Base-by-base conservation (phyloP, 2,797 vertebrate genomes). In the Anabacerthia variegaticeps region DNA sequence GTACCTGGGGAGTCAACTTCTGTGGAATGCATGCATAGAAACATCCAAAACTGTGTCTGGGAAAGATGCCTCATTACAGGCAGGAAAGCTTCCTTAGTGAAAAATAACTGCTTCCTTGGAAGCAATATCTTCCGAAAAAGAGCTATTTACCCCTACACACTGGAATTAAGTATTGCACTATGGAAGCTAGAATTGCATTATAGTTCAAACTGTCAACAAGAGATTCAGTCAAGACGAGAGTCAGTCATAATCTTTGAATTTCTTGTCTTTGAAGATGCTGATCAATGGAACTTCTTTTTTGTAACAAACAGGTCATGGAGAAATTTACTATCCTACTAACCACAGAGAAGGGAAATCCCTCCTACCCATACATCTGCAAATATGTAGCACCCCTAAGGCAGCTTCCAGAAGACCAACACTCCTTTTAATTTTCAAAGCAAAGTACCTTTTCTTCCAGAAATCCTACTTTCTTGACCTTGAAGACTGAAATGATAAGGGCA, bases 301-400 rank as follows among this genome's bases (percentile, higher is more conserved):
- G 46, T 67, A 63, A 71, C 49, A 83, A 80, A 85, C 10, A 55
- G 22, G 48, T 74, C 61, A 81, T 37, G 78, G 59, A 52, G 52
- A 74, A 93, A 30, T 83, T 81, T 85, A 67, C 28, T 88, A 62
- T 71, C 43, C 20, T 88, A 20, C 39, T 67, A 76, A 78, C 62
- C 81, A 88, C 56, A 92, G 77, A 78, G 66, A 86, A 81, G 77
- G 66, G 80, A 94, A 95, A 88, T 94, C 96, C 83, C 92, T 93
- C 17, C 61, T 90, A 59, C 59, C 26, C 63, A 28, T 69, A 59
- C 63, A 85, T 93, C 92, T 97, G 84, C 74, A 96, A 90, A 73
- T 12, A 67, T 7, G 51, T 20, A 68, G 20, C 22, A 65, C 30
- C 67, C 92, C 66, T 1, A 7, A 87, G 87, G 80, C 83, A 95